Base-by-base conservation (phyloP, 2,888 invertebrate genomes). In the Tyria jacobaeae region DNA sequence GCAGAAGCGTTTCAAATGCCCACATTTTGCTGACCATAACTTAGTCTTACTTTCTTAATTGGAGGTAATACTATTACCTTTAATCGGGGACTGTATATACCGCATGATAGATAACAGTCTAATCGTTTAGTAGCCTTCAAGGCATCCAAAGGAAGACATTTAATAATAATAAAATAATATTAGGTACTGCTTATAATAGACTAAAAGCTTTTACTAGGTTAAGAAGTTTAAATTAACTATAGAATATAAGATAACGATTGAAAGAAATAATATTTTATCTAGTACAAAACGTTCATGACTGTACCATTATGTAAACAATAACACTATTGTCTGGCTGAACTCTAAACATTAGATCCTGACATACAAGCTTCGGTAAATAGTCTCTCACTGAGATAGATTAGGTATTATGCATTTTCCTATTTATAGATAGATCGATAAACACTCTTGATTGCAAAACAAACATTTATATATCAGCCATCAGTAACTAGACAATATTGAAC, bases 301-400 rank as follows among this genome's bases (percentile, higher is more conserved):
- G 41, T 41, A 41, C 41, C 41, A 41, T n/a, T 35, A 56, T 14
- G 34, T 44, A 55, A 55, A 55, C 55, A 55, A 44, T 44, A 21
- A 44, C 55, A 55, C 35, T 25, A 53, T 53, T 53, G 53, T 53
- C 37, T 53, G 44, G 17, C 35, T 34, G 34, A 21, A 44, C 44
- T 44, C 44, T 44, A 55, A 44, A 41, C 44, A 55, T 55, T 34
- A 21, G 27, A 14, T 31, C 39, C 55, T 44, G 12, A 25, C 21
- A 21, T 41, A 17, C 10, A 1, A 41, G 41, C 9, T 41, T 41
- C 17, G 17, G 17, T 17, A 41, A 17, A 41, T 17, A 41, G 41
- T 17, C 41, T 17, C 3, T 1, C 10, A 41, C 17, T 41, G 41
- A 41, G 41, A 41, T 41, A 17, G 10, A 17, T 41, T 10, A 21